phyloP scores from a whole-genome alignment of 2,888 invertebrate species.

The Epirrita christyi region DNA sequence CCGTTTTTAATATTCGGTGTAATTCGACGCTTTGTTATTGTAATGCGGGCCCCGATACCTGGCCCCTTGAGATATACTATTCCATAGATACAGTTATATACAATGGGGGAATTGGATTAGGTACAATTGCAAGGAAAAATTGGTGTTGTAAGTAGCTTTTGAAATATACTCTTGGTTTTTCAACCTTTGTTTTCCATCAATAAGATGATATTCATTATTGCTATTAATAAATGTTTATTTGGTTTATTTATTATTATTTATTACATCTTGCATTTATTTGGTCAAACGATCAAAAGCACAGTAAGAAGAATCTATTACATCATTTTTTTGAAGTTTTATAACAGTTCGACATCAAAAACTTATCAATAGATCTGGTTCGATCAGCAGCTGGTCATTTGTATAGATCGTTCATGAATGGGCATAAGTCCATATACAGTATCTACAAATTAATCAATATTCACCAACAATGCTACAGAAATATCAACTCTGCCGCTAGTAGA shows the following conservation, averaged over 20 bases:
- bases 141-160: slow-evolving; percentile 15
- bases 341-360: slow-evolving; percentile 30
- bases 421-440: slow-evolving; percentile 18
- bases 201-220: no score
- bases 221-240: no score
- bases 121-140: slow-evolving; percentile 24
- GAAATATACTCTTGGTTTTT: background rate
- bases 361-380: slow-evolving; percentile 43
- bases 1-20: slow-evolving; percentile 72
- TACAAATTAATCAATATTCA: slow-evolving; percentile 30
- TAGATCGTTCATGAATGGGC: slow-evolving; percentile 26
- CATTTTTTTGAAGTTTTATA: no score
- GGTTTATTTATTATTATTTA: no score
- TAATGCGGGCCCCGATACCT: slow-evolving; percentile 59
- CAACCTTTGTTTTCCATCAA: no score
- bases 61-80: slow-evolving; percentile 29
- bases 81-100: slow-evolving; percentile 16
- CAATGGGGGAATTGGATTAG: slow-evolving; percentile 23
- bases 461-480: slow-evolving; percentile 7
- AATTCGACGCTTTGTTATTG: slow-evolving; percentile 78
- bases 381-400: slow-evolving; percentile 43
- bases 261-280: no score
- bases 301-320: no score
- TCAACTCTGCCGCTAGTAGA: background rate
- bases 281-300: no score